phyloP scores from a whole-genome alignment of 2,113 vertebrate species.

The Erythrocebus patas region DNA sequence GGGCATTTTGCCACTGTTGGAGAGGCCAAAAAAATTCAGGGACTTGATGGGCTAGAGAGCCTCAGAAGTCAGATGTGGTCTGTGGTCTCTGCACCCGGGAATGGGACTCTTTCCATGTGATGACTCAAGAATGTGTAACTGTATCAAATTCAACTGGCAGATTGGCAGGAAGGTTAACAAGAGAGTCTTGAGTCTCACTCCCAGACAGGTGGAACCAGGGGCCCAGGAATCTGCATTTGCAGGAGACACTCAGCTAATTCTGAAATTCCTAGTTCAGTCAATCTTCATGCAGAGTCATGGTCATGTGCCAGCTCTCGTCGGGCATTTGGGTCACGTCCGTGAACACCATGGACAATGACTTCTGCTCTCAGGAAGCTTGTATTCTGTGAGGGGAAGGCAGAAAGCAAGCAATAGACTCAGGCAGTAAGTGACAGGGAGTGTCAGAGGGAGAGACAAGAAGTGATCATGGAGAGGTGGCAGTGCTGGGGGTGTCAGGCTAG shows the following conservation, averaged over 20 bases:
- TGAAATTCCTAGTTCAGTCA: neutral
- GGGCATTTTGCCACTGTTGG: neutral
- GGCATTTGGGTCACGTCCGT: neutral
- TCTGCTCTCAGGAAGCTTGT: neutral
- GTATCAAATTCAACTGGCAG: neutral
- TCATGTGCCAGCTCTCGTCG: accelerated
- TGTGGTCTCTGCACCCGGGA: neutral
- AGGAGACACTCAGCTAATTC: neutral
- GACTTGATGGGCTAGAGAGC: neutral
- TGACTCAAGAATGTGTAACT: too few species aligned
- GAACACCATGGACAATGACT: neutral
- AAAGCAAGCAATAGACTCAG: neutral
- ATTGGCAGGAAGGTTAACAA: neutral
- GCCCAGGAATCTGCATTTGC: neutral
- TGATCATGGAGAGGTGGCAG: neutral
- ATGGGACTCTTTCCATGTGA: accelerated
- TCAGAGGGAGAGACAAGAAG: neutral
- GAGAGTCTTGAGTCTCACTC: neutral
- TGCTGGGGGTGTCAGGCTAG: accelerated
- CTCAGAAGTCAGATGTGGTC: neutral
- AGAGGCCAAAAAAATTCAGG: neutral
- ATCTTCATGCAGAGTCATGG: neutral
- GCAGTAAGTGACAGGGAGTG: neutral
- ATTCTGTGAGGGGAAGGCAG: neutral
- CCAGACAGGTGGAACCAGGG: too few species aligned